phyloP scores from a whole-genome alignment of 2,888 invertebrate genomes.

The Coleophora flavipennella region DNA sequence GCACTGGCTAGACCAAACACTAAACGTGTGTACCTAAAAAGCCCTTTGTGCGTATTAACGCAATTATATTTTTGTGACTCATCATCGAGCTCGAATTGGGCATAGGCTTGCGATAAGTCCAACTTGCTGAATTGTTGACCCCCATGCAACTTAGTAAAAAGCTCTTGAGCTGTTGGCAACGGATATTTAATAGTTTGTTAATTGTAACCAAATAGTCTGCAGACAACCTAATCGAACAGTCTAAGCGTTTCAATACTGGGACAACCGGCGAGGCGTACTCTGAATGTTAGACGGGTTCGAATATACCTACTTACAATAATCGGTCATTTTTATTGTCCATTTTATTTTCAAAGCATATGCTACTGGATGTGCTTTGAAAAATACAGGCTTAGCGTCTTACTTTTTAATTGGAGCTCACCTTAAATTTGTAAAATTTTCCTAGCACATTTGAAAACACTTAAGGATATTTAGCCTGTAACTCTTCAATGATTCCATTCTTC shows the following conservation, averaged over 20 bases:
- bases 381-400: background rate
- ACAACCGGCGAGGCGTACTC: background rate
- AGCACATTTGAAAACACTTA: slow-evolving; percentile 6
- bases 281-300: background rate
- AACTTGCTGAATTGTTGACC: slow-evolving; percentile 3
- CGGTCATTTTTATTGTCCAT: background rate
- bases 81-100: slow-evolving; percentile 4
- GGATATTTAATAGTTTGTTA: slow-evolving; percentile 6
- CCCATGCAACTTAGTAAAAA: slow-evolving; percentile 2
- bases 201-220: slow-evolving; percentile 1
- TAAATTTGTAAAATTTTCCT: slow-evolving; percentile 5
- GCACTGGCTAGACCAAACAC: slow-evolving; percentile 11
- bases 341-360: background rate
- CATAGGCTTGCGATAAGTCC: slow-evolving; percentile 4
- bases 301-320: background rate
- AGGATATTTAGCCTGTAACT: slow-evolving; percentile 3
- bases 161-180: slow-evolving; percentile 3
- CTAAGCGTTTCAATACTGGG: background rate
- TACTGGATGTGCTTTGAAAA: background rate
- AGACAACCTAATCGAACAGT: background rate
- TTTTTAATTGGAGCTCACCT: background rate
- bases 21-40: slow-evolving; percentile 10
- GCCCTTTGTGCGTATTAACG: slow-evolving; percentile 8
- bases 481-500: background rate
- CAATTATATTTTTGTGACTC: slow-evolving; percentile 6